Evolutionary conservation across 2,888 invertebrate genomes (phyloP), one percentile per base, ranked within the genome.

Genomic region (Prenolepis imparis): DNA sequence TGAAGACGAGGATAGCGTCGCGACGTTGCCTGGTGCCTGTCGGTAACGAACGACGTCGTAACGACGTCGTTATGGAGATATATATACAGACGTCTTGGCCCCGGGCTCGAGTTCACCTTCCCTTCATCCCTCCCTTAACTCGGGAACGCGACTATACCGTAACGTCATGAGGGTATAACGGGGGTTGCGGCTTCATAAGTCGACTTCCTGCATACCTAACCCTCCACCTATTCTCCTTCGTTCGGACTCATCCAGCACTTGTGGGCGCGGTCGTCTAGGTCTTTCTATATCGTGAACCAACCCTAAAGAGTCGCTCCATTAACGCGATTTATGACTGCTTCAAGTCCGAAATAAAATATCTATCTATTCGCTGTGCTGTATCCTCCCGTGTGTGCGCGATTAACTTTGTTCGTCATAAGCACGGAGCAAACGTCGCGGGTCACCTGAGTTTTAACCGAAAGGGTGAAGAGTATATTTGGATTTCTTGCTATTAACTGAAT

Each of bases 1-100:
- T 70, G 74, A 48, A 82, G 80, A 84, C 67, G 84, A 80, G 78
- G 86, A 84, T 84, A 57, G 84, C 78, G 73, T 57, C 57, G 70
- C 55, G 80, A 75, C 73, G 36, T 61, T 63, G 52, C 82, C 32
- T 67, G 78, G 59, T 72, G 84, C 61, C 78, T 80, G 87, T 82
- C 81, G 85, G 84, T 88, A 89, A 90, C 87, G 87, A 87, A 90
- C 84, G 84, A 73, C 87, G 84, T 87, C 91, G 91, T 94, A 94
- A 94, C 94, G 93, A 94, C 93, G 93, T 94, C 94, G 94, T 94
- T 94, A 93, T 90, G 91, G 90, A 92, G 93, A 93, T 93, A 93
- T 93, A 93, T 91, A 93, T 93, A 93, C 91, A 93, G 93, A 93
- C 93, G 89, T 92, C 91, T 91, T 92, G 92, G 91, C 91, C 91